phyloP scores from a whole-genome alignment of 2,888 invertebrate genomes.

The Sinelater perroti region DNA sequence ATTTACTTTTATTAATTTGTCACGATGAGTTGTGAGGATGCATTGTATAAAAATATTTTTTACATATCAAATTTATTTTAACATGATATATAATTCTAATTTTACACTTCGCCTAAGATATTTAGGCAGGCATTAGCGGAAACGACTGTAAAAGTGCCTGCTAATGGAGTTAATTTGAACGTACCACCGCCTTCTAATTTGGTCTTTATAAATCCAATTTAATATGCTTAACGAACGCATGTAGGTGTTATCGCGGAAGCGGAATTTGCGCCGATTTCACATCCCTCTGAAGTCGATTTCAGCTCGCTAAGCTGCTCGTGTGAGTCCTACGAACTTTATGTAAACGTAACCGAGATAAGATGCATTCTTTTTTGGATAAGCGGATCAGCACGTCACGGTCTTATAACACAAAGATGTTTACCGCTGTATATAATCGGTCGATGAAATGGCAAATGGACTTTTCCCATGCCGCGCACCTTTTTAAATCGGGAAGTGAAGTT shows the following conservation, averaged over 20 bases:
- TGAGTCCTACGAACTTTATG: slow-evolving; percentile 13
- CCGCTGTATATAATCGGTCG: too few species aligned
- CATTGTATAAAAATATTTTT: too few species aligned
- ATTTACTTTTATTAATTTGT: too few species aligned
- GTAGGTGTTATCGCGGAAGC: slow-evolving; percentile 3
- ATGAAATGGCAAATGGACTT: too few species aligned
- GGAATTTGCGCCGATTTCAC: slow-evolving; percentile 22
- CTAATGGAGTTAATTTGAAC: slow-evolving; percentile 16
- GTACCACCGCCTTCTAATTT: slow-evolving; percentile 12
- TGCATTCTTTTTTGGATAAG: slow-evolving; percentile 16
- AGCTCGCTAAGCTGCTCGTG: slow-evolving; percentile 24
- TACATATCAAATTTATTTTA: too few species aligned
- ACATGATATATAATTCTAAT: too few species aligned
- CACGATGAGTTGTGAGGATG: too few species aligned
- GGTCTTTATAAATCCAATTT: slow-evolving; percentile 7
- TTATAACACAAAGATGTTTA: too few species aligned
- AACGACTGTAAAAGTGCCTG: slow-evolving; percentile 12
- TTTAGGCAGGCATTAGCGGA: slow-evolving; percentile 12
- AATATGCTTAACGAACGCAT: slow-evolving; percentile 2
- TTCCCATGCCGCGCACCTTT: too few species aligned
- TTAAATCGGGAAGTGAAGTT: too few species aligned
- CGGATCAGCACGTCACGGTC: too few species aligned
- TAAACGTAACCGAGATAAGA: slow-evolving; percentile 24
- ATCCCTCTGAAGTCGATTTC: slow-evolving; percentile 25
- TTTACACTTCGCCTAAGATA: too few species aligned